phyloP scores from a whole-genome alignment of 2,888 invertebrate species.

The Callyntrura sp. region DNA sequence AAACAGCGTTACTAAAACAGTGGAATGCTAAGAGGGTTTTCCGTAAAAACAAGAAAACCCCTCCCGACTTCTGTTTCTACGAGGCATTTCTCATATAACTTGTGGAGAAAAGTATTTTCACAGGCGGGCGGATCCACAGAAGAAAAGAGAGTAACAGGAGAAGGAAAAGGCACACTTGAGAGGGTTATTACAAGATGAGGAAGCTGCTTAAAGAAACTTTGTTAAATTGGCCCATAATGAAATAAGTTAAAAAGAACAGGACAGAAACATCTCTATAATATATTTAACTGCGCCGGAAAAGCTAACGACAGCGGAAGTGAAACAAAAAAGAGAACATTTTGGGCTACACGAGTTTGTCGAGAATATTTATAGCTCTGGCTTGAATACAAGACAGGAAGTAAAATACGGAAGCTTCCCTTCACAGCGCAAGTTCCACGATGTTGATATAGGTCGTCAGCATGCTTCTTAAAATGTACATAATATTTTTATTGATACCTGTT shows the following conservation, averaged over 20 bases:
- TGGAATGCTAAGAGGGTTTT: neutral
- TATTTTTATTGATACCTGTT: neutral
- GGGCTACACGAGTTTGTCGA: neutral
- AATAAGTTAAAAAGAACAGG: constrained; percentile 72
- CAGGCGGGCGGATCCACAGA: neutral
- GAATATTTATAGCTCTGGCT: neutral
- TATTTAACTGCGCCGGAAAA: constrained; percentile 59
- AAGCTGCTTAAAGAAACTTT: constrained; percentile 68
- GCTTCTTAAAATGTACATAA: neutral
- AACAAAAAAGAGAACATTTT: constrained; percentile 41
- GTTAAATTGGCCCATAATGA: constrained; percentile 71
- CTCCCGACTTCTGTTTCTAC: too few relatives aligned
- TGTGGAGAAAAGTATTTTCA: constrained; percentile 14
- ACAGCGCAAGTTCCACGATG: neutral
- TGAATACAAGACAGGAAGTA: neutral
- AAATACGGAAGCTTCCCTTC: constrained; percentile 2
- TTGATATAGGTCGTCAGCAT: constrained; percentile 12
- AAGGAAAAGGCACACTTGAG: constrained; percentile 50
- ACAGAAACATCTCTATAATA: constrained; percentile 62
- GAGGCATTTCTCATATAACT: neutral
- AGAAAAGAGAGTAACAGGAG: neutral
- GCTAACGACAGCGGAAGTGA: constrained; percentile 47
- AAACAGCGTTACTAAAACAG: neutral
- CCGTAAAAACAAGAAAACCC: constrained; percentile 7
- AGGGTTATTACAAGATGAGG: constrained; percentile 54